Evolutionary conservation across 2,888 invertebrate genomes (phyloP), one percentile per base, ranked within the genome.

Genomic region (Nomada hirtipes): DNA sequence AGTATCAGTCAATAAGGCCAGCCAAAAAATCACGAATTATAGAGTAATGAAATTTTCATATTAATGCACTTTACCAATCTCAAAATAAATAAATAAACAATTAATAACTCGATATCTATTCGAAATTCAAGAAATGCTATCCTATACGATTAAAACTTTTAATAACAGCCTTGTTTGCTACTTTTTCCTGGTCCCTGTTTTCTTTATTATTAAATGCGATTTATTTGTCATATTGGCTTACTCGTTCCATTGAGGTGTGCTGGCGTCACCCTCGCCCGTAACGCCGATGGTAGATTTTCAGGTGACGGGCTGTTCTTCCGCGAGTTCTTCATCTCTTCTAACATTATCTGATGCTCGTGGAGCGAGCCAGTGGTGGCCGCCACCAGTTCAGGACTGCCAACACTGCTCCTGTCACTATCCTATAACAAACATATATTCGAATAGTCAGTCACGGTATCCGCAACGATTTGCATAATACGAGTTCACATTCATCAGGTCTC

Each of bases 171-270:
- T 36, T 36, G 36, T 36, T 36, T 36, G 9, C 36, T 7, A 7
- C 0, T 36, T 47, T 15, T 47, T 15, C 2, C 47, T 47, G 1
- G 15, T 47, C 15, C 0, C 47, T 10, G 15, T 7, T 36, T 36
- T 36, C 36, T 36, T 36, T 7, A 36, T 7, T 7, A 36, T 36
- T 36, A 7, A 36, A 36, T 7, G 36, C 36, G 36, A 36, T 36
- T 36, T 36, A 36, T 36, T 20, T 20, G 3, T 18, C 2, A 52
- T 47, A 4, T 2, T n/a, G 9, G 95, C 96, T 94, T 94, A 96
- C 96, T 96, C 90, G 96, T 95, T 92, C 96, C 96, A 91, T 96
- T 96, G 64, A 96, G 93, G 92, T 96, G 96, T 64, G 95, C 95
- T 83, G 95, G 94, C 44, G 94, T 94, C 57, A 95, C 94, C 18